Conservation (phyloP, 2,113 vertebrate genomes). For the Meleagris gallopavo region DNA sequence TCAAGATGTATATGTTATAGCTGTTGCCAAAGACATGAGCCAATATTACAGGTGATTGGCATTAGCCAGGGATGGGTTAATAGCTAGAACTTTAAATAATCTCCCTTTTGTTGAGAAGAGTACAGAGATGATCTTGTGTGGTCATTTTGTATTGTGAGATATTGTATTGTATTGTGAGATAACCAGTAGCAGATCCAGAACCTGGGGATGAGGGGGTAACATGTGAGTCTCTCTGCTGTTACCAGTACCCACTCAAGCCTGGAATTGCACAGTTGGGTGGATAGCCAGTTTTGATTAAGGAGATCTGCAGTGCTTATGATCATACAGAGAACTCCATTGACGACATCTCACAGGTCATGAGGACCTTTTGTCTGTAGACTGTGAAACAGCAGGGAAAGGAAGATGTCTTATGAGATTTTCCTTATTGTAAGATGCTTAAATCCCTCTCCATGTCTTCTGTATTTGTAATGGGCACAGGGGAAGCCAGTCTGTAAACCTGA, state of each 20-base stretch:
- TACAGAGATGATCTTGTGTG: background rate
- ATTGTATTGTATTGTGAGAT: background rate
- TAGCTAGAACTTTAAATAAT: background rate
- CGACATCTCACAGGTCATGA: background rate
- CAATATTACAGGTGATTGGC: background rate
- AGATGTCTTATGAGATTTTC: background rate
- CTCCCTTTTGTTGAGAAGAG: background rate
- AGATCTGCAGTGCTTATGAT: background rate
- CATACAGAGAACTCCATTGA: background rate
- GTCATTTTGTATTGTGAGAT: background rate
- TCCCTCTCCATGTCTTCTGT: background rate
- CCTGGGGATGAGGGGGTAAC: background rate
- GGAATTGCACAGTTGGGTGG: background rate
- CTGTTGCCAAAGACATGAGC: background rate
- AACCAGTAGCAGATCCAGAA: background rate
- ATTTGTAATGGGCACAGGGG: background rate
- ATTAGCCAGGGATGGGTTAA: background rate
- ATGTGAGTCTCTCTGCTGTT: background rate
- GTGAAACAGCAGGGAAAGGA: background rate
- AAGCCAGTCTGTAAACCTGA: background rate
- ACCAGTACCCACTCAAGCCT: background rate
- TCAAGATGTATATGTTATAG: background rate
- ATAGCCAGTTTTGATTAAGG: background rate
- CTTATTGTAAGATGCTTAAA: background rate
- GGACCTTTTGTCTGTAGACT: background rate